Evolutionary conservation across 2,113 vertebrate species (phyloP).

Genomic region (Rattus rattus): DNA sequence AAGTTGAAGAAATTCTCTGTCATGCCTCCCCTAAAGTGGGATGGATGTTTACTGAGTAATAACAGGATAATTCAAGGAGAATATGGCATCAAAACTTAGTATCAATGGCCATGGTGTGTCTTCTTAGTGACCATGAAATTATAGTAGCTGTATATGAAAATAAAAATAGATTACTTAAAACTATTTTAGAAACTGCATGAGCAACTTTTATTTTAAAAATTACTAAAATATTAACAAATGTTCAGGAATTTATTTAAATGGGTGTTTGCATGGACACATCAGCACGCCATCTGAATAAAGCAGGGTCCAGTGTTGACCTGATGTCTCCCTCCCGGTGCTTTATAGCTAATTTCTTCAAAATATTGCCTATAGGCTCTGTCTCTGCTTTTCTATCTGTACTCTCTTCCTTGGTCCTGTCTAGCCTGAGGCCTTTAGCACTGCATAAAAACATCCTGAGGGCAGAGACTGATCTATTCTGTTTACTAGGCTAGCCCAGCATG

Average conservation of each 20-base stretch:
- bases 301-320: neutral
- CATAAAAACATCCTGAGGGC: neutral
- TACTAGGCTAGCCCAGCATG: neutral
- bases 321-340: neutral
- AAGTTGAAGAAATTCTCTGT: neutral
- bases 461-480: neutral
- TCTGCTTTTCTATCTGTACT: neutral
- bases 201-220: slow-evolving; percentile 20
- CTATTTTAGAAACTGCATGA: neutral
- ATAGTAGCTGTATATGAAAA: neutral
- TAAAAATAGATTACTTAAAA: neutral
- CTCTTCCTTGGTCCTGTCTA: neutral
- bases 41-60: neutral
- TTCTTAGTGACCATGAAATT: neutral
- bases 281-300: neutral
- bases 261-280: neutral
- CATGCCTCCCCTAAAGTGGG: neutral
- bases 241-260: neutral
- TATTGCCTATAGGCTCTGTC: neutral
- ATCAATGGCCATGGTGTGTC: neutral
- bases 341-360: neutral
- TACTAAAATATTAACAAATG: neutral
- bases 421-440: neutral
- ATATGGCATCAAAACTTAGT: slow-evolving; percentile 4
- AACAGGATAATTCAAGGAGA: neutral